Conservation (phyloP, 35 echinoderm and acorn worm species). For the Chiridota heheva region DNA sequence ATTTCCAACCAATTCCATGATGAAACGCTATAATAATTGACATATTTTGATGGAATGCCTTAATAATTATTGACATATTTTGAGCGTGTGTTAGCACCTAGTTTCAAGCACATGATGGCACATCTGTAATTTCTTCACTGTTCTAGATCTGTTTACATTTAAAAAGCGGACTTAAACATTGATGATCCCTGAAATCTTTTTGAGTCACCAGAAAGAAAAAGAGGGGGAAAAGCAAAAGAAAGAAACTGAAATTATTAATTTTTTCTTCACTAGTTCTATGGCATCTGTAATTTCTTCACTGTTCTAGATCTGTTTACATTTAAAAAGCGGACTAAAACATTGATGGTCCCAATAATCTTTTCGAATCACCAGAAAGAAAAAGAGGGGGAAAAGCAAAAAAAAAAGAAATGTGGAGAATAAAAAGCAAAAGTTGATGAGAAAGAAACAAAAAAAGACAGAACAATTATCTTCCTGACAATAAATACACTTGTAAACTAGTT, state of each 20-base stretch:
- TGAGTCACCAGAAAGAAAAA: neutral
- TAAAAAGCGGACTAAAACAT: neutral
- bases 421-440: neutral
- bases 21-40: too few species aligned
- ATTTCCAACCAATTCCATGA: too few species aligned
- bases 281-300: neutral
- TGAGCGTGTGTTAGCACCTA: too few species aligned
- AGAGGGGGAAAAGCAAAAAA: constrained; percentile 1
- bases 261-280: too few species aligned
- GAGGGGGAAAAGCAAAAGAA: constrained; percentile 1
- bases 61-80: too few species aligned
- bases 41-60: too few species aligned
- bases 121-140: neutral
- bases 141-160: neutral
- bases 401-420: neutral
- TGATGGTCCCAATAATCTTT: neutral
- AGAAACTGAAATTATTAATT: too few species aligned
- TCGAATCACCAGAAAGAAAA: neutral
- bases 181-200: neutral
- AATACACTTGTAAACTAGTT: too few species aligned
- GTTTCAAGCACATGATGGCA: too few species aligned
- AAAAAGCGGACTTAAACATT: neutral
- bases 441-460: neutral
- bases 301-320: neutral
- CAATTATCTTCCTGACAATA: too few species aligned